Percentiles rank a stretch among this genome's conserved stretches.
phyloP scores from a whole-genome alignment of 2,113 vertebrate species.

The Xiphorhynchus elegans region DNA sequence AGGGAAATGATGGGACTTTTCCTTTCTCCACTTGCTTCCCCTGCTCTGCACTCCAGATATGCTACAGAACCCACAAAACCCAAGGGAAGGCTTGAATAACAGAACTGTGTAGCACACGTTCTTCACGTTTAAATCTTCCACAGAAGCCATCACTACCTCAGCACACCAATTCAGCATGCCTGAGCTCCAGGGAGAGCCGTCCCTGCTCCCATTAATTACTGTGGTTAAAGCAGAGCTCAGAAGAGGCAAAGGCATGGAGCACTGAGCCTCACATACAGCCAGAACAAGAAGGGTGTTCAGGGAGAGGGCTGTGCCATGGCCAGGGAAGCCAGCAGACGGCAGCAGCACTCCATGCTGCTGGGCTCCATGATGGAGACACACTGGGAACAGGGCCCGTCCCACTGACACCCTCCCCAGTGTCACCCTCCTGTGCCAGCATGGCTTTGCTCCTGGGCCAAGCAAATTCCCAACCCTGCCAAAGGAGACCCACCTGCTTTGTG shows the following conservation, averaged over 20 bases:
- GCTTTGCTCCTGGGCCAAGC: background rate
- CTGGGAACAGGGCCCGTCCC: background rate
- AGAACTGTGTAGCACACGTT: background rate
- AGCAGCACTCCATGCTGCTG: background rate
- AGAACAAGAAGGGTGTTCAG: background rate
- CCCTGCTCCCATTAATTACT: background rate
- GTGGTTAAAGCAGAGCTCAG: background rate
- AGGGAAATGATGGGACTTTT: background rate
- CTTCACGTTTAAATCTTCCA: background rate
- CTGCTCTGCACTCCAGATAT: background rate
- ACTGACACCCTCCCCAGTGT: background rate
- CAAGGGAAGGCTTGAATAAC: background rate
- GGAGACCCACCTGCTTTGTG: slow-evolving; percentile 55
- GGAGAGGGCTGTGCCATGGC: background rate
- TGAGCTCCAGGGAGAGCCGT: background rate
- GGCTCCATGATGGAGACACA: background rate
- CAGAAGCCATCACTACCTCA: background rate
- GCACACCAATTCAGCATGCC: background rate
- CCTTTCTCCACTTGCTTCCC: background rate
- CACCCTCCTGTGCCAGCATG: rapidly evolving
- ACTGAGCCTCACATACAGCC: background rate
- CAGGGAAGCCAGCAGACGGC: slow-evolving; percentile 52
- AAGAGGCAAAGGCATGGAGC: background rate
- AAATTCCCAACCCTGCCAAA: background rate
- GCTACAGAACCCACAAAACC: background rate